Percentiles rank a stretch among this genome's conserved stretches.
Conservation (phyloP, 2,888 invertebrate species). For the Leptogaster cylindrica region DNA sequence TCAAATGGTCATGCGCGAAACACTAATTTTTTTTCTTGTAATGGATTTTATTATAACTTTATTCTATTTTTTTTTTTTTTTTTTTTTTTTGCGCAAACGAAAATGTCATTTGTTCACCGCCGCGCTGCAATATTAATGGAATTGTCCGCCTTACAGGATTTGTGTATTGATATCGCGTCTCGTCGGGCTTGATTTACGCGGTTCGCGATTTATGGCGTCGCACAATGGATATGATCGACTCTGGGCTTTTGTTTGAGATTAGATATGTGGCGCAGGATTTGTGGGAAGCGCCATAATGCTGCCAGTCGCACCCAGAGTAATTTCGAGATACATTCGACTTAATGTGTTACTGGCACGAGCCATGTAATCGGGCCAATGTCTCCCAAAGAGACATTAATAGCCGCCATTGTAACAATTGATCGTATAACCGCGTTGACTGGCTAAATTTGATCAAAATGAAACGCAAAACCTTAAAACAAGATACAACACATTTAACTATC, state of each 20-base stretch:
- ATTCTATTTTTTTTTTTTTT: no score
- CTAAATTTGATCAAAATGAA: no score
- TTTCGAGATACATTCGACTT: not conserved
- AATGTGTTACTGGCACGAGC: not conserved
- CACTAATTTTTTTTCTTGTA: constrained; percentile 3
- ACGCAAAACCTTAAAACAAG: no score
- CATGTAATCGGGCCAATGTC: not conserved
- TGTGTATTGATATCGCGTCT: not conserved
- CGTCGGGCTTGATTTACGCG: not conserved
- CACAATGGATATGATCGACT: constrained; percentile 1
- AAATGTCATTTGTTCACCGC: not conserved
- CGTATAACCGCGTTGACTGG: no score
- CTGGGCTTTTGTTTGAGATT: not conserved
- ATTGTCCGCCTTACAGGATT: not conserved
- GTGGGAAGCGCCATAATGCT: constrained; percentile 2
- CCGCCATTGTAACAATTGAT: not conserved
- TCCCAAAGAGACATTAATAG: no score
- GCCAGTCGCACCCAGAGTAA: not conserved
- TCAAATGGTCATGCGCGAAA: constrained; percentile 9
- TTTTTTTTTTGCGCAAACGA: no score
- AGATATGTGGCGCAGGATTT: not conserved
- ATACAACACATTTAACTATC: no score
- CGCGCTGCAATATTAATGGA: not conserved
- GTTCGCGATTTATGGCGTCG: not conserved
- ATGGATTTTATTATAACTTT: no score